Evolutionary conservation across 2,888 invertebrate genomes (phyloP).

Genomic region (Philhelius pedissequus): DNA sequence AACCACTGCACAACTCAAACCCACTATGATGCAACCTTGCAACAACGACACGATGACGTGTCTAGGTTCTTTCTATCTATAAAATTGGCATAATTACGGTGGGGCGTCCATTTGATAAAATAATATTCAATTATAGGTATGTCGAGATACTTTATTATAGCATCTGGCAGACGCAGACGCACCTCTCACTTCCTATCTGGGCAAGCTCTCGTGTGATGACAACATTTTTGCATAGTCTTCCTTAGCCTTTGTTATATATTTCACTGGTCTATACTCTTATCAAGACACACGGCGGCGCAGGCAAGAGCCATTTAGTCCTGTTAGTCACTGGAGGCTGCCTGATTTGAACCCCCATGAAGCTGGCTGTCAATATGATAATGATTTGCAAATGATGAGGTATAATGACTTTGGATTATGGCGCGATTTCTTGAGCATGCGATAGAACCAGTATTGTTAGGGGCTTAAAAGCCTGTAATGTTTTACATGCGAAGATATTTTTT

Average conservation of each 20-base stretch:
- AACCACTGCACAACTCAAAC: constrained; percentile 29
- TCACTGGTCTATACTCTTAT: constrained; percentile 31
- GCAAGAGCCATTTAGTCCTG: constrained; percentile 58
- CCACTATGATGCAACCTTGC: constrained; percentile 33
- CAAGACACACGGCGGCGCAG: constrained; percentile 36
- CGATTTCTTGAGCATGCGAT: constrained; percentile 11
- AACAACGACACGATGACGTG: constrained; percentile 26
- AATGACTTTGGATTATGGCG: constrained; percentile 62
- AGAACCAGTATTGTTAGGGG: constrained; percentile 43
- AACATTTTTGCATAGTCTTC: constrained; percentile 27
- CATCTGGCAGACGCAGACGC: constrained; percentile 52
- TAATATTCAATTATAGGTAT: constrained; percentile 65
- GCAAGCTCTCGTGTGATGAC: constrained; percentile 40
- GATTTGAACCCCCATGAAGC: constrained; percentile 62
- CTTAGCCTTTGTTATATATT: neutral
- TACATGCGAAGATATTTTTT: neutral
- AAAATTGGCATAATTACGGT: constrained; percentile 64
- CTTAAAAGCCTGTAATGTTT: neutral
- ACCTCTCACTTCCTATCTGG: constrained; percentile 4
- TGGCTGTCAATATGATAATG: constrained; percentile 67
- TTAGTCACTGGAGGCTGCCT: constrained; percentile 65
- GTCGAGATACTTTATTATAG: constrained; percentile 45
- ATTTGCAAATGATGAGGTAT: constrained; percentile 64
- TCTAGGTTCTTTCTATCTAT: constrained; percentile 39
- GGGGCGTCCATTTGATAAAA: constrained; percentile 63